Conservation (phyloP, 2,113 vertebrate genomes). For the Datnioides undecimradiatus region DNA sequence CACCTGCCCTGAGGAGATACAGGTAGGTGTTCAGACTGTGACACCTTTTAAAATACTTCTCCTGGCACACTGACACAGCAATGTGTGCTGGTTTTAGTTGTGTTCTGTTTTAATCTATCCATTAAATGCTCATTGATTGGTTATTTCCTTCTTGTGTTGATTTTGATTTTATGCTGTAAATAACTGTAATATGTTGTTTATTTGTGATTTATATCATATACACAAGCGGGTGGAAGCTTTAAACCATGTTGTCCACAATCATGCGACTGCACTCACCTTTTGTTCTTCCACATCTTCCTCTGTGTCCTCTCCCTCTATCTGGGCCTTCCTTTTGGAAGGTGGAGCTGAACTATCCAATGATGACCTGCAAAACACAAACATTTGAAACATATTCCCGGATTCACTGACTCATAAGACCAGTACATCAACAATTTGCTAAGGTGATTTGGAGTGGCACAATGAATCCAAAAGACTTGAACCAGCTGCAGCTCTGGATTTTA, state of each 20-base stretch:
- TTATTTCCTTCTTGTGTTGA: background rate
- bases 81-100: background rate
- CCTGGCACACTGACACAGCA: background rate
- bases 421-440: background rate
- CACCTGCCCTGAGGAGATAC: background rate
- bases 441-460: no score
- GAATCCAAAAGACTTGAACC: background rate
- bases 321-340: slow-evolving; percentile 88
- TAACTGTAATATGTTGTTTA: background rate
- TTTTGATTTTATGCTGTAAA: background rate
- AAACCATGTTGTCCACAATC: no score
- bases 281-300: slow-evolving; percentile 95
- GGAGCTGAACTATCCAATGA: slow-evolving; percentile 90
- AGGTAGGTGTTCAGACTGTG: background rate
- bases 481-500: background rate
- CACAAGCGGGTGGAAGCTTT: background rate
- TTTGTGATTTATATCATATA: background rate
- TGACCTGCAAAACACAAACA: slow-evolving; percentile 82
- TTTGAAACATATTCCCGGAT: background rate
- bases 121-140: background rate
- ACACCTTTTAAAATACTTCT: background rate
- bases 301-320: slow-evolving; percentile 90
- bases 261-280: slow-evolving; percentile 81
- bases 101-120: background rate
- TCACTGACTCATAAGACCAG: background rate